A percentile compares a stretch with the other conserved stretches of the same genome.
These are phyloP conservation scores for Beris chalybata DNA, from an alignment of 2,888 invertebrate species.

Conservation along the genomic window DNA sequence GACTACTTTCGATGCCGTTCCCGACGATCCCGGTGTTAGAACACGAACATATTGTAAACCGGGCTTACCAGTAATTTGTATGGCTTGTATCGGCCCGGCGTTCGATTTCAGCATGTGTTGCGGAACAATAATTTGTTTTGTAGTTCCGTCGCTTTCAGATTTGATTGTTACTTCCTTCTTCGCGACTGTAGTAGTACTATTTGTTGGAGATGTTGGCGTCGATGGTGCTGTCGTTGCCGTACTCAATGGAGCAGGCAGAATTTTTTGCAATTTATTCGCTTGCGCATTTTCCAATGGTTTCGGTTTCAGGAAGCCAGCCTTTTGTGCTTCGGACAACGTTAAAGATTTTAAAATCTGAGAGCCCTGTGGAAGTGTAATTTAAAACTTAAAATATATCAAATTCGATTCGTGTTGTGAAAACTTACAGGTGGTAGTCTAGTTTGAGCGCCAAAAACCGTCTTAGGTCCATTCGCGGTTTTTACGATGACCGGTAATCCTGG, in stretches of 20 bases:
- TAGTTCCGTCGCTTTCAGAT: constrained; percentile 46
- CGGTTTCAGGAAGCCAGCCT: constrained; percentile 33
- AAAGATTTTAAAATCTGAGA: constrained; percentile 25
- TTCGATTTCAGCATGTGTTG: constrained; percentile 49
- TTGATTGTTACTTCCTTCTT: constrained; percentile 43
- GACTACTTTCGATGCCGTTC: constrained; percentile 46
- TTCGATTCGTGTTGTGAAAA: neutral
- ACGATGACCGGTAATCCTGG: constrained; percentile 12
- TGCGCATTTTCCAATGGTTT: constrained; percentile 12
- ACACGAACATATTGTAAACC: constrained; percentile 70
- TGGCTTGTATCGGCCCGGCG: constrained; percentile 46
- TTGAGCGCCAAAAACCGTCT: neutral
- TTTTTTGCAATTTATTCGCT: constrained; percentile 13
- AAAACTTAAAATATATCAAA: too few relatives aligned
- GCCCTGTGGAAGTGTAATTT: constrained; percentile 2
- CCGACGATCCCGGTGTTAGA: constrained; percentile 56
- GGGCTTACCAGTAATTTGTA: constrained; percentile 51
- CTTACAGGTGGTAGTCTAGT: constrained; percentile 4
- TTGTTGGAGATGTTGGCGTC: constrained; percentile 27
- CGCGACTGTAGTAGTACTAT: constrained; percentile 23
- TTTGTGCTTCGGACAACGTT: constrained; percentile 26
- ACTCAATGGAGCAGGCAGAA: constrained; percentile 21
- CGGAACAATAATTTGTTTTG: constrained; percentile 50
- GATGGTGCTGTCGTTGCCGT: constrained; percentile 17
- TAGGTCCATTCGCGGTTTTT: constrained; percentile 16